Evolutionary conservation across 2,888 invertebrate species (phyloP), one percentile per base, ranked within the genome.

Genomic region (Ormyrus thymus): DNA sequence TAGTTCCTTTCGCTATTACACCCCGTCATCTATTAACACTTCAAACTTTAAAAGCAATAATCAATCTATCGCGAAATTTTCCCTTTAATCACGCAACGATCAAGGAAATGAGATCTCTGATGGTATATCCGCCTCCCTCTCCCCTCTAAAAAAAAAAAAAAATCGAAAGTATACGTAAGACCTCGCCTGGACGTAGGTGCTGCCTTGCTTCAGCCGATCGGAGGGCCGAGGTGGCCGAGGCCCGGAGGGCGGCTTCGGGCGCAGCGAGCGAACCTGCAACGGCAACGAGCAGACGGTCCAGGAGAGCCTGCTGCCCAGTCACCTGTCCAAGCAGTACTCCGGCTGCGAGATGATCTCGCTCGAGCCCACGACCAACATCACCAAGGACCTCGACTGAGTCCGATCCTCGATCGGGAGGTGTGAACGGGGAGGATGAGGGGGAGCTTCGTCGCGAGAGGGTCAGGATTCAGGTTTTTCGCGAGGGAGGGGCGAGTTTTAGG

Each of bases 221-320:
- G 5, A 83, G 91, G 89, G 48, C 46, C 4, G n/a, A 10, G 61
- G 8, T 11, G 45, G 13, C 15, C 46, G 10, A n/a, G n/a, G n/a
- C 11, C 9, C 11, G 11, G 46, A n/a, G 1, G 7, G 29, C 53
- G 76, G 90, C 91, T 76, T 45, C 76, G 78, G 56, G 1, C 68
- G 76, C 8, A 69, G 58, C 53, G 64, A 76, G 43, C 74, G 74
- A 45, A 71, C 71, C 51, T 94, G 94, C 89, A 95, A 95, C 85
- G 95, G 95, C 1, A 94, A 94, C 84, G 94, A 80, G 15, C 72
- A 76, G n/a, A 95, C 95, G 1, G 92, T 94, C 83, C 94, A 95
- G 85, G 94, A 94, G 87, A 93, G 93, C 56, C 89, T 94, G 83
- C 87, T 94, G 78, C 92, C 92, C 6, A 84, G 84, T 61, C 84